These are phyloP conservation scores for Coenonympha glycerion DNA, from an alignment of 2,888 invertebrate species.

Conservation along the genomic window DNA sequence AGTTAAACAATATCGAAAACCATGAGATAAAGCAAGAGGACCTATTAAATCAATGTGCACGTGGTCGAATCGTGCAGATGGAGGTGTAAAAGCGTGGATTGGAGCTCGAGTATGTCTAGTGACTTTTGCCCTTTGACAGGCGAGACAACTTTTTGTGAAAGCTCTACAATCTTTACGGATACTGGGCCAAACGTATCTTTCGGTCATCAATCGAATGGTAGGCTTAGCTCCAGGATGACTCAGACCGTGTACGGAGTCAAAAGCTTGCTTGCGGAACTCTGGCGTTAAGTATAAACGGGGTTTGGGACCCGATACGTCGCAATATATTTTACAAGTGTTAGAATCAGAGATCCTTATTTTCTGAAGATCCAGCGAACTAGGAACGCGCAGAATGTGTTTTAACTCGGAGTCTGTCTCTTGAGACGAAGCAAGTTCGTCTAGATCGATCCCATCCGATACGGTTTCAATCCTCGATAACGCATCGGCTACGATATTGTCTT, in stretches of 20 bases:
- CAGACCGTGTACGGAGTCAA: constrained; percentile 23
- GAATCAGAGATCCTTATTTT: background rate
- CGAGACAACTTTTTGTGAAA: constrained; percentile 33
- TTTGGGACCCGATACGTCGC: constrained; percentile 23
- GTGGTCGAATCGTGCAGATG: constrained; percentile 34
- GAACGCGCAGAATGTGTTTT: background rate
- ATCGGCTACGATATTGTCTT: constrained; percentile 38
- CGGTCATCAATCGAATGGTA: constrained; percentile 31
- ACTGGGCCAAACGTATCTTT: constrained; percentile 36
- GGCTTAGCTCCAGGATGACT: constrained; percentile 26
- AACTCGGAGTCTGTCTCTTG: constrained; percentile 19
- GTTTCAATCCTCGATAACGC: constrained; percentile 33
- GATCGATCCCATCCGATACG: background rate
- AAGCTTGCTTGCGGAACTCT: constrained; percentile 21
- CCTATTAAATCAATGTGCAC: constrained; percentile 56
- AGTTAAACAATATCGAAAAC: constrained; percentile 41
- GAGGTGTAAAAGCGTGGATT: constrained; percentile 23
- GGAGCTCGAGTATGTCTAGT: constrained; percentile 34
- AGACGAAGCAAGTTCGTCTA: constrained; percentile 4
- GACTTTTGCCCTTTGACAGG: constrained; percentile 41
- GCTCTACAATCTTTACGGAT: constrained; percentile 36
- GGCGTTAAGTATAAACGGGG: constrained; percentile 28
- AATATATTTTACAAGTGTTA: constrained; percentile 16
- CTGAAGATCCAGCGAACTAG: background rate
- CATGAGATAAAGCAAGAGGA: constrained; percentile 29